A percentile compares a stretch with the other conserved stretches of the same genome.
Evolutionary conservation across 2,888 invertebrate genomes (phyloP).

Genomic region (Alitta virens): DNA sequence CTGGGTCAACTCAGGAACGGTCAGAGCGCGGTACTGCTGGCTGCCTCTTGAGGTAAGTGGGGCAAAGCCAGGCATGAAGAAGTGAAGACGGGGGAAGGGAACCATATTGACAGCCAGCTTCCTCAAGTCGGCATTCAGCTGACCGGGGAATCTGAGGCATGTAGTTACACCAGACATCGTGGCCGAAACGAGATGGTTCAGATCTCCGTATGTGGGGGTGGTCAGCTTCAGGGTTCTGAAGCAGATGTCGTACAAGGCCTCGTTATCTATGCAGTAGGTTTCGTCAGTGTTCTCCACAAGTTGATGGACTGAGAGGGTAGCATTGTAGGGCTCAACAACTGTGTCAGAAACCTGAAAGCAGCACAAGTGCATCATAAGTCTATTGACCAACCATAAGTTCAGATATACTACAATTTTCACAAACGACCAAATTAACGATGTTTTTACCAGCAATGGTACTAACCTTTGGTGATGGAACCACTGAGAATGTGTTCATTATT

Average conservation of each 20-base stretch:
- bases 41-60: conserved; percentile 13
- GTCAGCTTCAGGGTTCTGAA: conserved; percentile 15
- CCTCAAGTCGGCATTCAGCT: conserved; percentile 10
- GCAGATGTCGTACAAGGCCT: conserved; percentile 16
- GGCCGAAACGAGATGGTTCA: conserved; percentile 15
- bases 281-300: conserved; percentile 16
- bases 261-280: conserved; percentile 15
- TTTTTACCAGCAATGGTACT: neutral
- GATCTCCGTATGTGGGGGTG: conserved; percentile 14
- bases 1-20: conserved; percentile 13
- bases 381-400: too few species aligned
- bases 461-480: conserved; percentile 79
- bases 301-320: conserved; percentile 14
- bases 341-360: conserved; percentile 69
- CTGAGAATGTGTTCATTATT: conserved; percentile 97
- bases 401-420: too few species aligned
- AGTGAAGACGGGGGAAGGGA: conserved; percentile 81
- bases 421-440: too few species aligned
- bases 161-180: conserved; percentile 16
- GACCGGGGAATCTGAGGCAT: conserved; percentile 14
- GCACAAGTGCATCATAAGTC: neutral
- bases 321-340: conserved; percentile 27
- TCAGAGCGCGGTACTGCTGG: conserved; percentile 15
- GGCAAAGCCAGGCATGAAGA: conserved; percentile 77
- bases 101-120: conserved; percentile 17